Percentiles rank a stretch among this genome's conserved stretches.
Evolutionary conservation across 2,888 invertebrate genomes (phyloP).

Genomic region (Eupithecia dodoneata): DNA sequence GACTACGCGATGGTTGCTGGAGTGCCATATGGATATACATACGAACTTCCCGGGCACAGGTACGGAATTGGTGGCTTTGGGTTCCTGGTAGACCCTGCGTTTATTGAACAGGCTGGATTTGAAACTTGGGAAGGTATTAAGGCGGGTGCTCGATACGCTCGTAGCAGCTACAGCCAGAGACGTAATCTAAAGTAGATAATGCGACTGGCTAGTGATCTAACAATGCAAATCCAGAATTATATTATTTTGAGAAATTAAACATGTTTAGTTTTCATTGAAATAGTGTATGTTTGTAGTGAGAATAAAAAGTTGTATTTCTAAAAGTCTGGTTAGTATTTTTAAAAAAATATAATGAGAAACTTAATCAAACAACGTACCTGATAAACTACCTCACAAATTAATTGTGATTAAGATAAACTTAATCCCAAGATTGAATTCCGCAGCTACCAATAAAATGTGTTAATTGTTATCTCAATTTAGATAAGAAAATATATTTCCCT

Average conservation of each 20-base stretch:
- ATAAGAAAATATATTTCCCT: background rate
- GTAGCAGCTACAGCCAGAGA: slow-evolving; percentile 48
- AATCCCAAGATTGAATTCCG: slow-evolving; percentile 14
- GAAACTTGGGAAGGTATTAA: slow-evolving; percentile 86
- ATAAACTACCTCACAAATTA: slow-evolving; percentile 12
- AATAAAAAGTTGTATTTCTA: background rate
- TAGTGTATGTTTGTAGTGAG: background rate
- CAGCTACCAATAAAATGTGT: slow-evolving; percentile 5
- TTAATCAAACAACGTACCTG: background rate
- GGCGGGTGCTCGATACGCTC: slow-evolving; percentile 68
- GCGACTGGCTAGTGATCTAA: background rate
- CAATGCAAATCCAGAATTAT: background rate
- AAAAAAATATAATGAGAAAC: background rate
- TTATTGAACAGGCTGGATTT: slow-evolving; percentile 82
- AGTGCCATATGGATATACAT: slow-evolving; percentile 84
- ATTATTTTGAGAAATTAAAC: background rate
- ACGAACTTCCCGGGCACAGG: slow-evolving; percentile 84
- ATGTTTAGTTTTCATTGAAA: background rate
- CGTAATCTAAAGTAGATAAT: slow-evolving; percentile 2
- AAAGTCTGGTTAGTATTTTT: background rate
- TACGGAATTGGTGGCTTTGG: slow-evolving; percentile 63
- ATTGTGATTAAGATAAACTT: slow-evolving; percentile 19
- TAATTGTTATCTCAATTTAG: slow-evolving; percentile 7
- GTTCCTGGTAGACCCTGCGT: slow-evolving; percentile 82
- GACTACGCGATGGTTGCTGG: slow-evolving; percentile 85